Evolutionary conservation across 2,797 vertebrate species (phyloP).

Genomic region (Meriones psammophilus): DNA sequence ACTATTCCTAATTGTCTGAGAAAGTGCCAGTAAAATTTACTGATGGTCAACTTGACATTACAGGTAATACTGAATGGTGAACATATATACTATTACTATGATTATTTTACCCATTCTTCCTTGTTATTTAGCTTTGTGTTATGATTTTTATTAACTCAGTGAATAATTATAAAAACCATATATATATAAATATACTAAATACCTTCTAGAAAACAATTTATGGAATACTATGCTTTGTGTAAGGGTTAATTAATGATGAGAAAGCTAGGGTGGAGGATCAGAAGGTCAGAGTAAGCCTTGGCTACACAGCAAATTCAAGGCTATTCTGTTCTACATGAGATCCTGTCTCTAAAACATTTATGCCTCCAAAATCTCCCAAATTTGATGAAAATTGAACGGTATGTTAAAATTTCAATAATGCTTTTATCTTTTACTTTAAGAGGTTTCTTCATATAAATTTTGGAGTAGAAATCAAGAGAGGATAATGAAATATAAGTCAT

Average conservation of each 20-base stretch:
- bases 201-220: conserved; percentile 28
- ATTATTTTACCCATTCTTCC: conserved; percentile 59
- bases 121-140: conserved; percentile 61
- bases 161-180: conserved; percentile 42
- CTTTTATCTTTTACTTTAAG: conserved; percentile 67
- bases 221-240: neutral
- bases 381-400: conserved; percentile 38
- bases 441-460: neutral
- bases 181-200: neutral
- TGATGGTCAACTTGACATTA: too few species aligned
- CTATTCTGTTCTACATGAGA: neutral
- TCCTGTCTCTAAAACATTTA: neutral
- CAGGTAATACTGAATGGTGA: too few species aligned
- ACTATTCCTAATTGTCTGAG: too few species aligned
- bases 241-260: conserved; percentile 15
- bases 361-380: neutral
- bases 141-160: conserved; percentile 46
- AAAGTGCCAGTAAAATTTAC: too few species aligned
- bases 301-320: neutral
- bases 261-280: neutral
- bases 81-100: neutral
- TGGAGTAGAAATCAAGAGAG: neutral
- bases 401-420: conserved; percentile 42
- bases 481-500: neutral
- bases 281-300: neutral